A percentile compares a stretch with the other conserved stretches of the same genome.
phyloP scores from a whole-genome alignment of 2,888 invertebrate genomes.

The Tanaodytes sp. region DNA sequence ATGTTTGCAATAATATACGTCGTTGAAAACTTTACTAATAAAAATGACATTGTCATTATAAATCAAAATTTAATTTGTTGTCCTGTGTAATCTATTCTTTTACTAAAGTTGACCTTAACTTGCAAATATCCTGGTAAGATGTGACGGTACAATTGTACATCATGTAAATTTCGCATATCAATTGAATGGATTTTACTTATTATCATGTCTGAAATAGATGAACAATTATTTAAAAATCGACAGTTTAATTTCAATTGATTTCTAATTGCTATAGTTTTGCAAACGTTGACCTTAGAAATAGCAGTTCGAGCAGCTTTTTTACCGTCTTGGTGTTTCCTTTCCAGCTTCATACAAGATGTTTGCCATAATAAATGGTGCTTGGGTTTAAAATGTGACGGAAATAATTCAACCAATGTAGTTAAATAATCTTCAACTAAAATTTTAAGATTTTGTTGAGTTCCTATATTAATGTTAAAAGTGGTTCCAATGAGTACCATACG shows the following conservation, averaged over 20 bases:
- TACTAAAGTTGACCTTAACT: conserved; percentile 3
- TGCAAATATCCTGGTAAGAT: conserved; percentile 9
- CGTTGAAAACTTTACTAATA: conserved; percentile 10
- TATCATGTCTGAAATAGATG: conserved; percentile 1
- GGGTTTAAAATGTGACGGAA: conserved; percentile 33
- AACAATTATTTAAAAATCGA: conserved; percentile 21
- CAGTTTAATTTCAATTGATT: conserved; percentile 35
- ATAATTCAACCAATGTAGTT: conserved; percentile 9
- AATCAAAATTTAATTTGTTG: conserved; percentile 22
- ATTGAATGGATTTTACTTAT: conserved; percentile 2
- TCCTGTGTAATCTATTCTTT: conserved; percentile 36
- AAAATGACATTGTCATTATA: background rate
- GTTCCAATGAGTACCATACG: conserved; percentile 43
- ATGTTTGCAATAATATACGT: conserved; percentile 18
- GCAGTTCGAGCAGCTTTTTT: conserved; percentile 36
- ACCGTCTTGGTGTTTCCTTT: conserved; percentile 46
- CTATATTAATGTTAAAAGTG: conserved; percentile 19
- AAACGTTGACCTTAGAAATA: conserved; percentile 24
- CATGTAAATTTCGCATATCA: conserved; percentile 18
- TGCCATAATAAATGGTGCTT: conserved; percentile 50
- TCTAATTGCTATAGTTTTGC: conserved; percentile 38
- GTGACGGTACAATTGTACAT: conserved; percentile 14
- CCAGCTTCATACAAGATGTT: conserved; percentile 42
- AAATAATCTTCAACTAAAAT: conserved; percentile 46
- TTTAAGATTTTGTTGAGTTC: conserved; percentile 20